Evolutionary conservation across 2,113 vertebrate species (phyloP), one percentile per base, ranked within the genome.

Genomic region (Callaeas wilsoni): DNA sequence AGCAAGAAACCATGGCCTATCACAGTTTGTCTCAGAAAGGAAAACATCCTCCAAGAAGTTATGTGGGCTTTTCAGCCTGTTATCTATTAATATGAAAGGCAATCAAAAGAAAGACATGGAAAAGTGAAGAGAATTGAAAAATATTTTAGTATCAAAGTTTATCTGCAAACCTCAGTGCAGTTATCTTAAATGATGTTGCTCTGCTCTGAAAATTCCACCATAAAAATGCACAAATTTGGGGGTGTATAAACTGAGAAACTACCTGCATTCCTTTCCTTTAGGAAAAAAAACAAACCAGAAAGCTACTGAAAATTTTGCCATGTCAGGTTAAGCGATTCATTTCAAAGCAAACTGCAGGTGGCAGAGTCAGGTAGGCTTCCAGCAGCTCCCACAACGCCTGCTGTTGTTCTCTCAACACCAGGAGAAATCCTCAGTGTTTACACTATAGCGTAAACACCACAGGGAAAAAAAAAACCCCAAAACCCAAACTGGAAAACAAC

Each of bases 291-390:
- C 6, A 47, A 59, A 60, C 8, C 20, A 46, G 37, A 89, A 62
- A 5, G 25, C 47, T 29, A 62, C 44, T 44, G 42, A 62, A 62
- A 22, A 69, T 33, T 62, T 47, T 71, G 63, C 37, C 11, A 11
- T 6, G 44, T 37, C 52, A 67, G 49, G 42, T 41, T 59, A 89
- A 87, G 65, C 0, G 1, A 89, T 56, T 64, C 11, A 86, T 79
- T 85, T 90, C 70, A 90, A 81, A 90, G 64, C 86, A 71, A 52
- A 67, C 93, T 93, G 60, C 96, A 96, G 94, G 93, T 89, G 88
- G 93, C 88, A 27, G 67, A 91, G 33, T 41, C 94, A 96, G 83
- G 90, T 90, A 86, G 0, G 2, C 47, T 81, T 94, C 90, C 94
- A 95, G 77, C 62, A 79, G 80, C 32, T 86, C n/a, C 4, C 63